Base-by-base conservation (phyloP, 2,888 invertebrate species). In the Eretmocerus hayati region DNA sequence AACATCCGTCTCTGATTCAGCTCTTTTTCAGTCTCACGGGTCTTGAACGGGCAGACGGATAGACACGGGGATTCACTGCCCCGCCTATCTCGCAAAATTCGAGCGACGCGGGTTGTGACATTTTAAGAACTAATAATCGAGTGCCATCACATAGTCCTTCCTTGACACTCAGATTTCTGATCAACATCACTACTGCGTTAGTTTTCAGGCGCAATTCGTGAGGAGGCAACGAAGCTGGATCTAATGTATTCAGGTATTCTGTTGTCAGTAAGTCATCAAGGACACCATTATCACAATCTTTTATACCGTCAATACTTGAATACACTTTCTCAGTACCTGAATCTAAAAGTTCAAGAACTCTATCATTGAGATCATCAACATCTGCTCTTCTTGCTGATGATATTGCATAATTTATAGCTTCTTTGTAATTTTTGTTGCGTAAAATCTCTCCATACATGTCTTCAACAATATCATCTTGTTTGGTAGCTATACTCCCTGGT, bases 141-240 rank as follows among this genome's bases (percentile, higher is more conserved):
- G 52, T 58, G 22, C 54, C 53, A 41, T 57, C 56, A 30, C 53
- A 54, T 19, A 58, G 33, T 22, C 56, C 53, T 55, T 58, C 51
- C n/a, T 19, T 42, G 9, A 56, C 52, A 44, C 47, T 56, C 4
- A 57, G 40, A 50, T 57, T 54, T 44, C 54, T 16, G 9, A 58
- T 53, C 2, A 57, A 41, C 56, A 58, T 57, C 2, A 58, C 42
- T 11, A 57, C 39, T 30, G 38, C 30, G 48, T 51, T 35, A 13
- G 42, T 36, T 20, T 53, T 49, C 22, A 56, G 46, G n/a, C 43
- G n/a, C 39, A 48, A 43, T 53, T 54, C 52, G 42, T 57, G 46
- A 3, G 53, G 57, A n/a, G 51, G 53, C 18, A 58, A 40, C 11
- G 40, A 43, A 13, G 38, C 35, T 2, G 53, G 57, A 33, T 41